Percentiles rank a stretch among this genome's conserved stretches.
Conservation (phyloP, 2,888 invertebrate species). For the Bellardia pandia region DNA sequence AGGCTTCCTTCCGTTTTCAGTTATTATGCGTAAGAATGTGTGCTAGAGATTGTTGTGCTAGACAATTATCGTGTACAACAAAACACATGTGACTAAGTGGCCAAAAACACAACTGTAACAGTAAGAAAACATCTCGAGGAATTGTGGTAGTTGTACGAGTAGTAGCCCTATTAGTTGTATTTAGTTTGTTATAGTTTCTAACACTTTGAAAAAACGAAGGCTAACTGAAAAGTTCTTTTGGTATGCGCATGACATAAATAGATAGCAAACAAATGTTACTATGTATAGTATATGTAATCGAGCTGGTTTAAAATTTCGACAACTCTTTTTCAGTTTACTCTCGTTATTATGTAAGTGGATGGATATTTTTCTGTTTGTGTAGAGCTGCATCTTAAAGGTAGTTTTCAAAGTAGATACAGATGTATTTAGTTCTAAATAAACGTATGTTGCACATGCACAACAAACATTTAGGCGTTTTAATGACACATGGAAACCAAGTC, state of each 20-base stretch:
- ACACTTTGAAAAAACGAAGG: not conserved
- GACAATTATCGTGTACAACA: constrained; percentile 51
- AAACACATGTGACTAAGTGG: constrained; percentile 70
- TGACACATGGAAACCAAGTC: constrained; percentile 79
- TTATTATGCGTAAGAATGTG: constrained; percentile 1
- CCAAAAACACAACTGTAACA: constrained; percentile 62
- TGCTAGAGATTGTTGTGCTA: constrained; percentile 8
- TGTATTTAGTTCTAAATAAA: constrained; percentile 1
- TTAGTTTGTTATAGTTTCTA: not conserved
- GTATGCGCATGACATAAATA: too few relatives aligned
- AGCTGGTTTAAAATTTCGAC: not conserved
- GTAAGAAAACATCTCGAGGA: constrained; percentile 10
- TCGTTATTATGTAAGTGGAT: not conserved
- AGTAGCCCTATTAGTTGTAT: not conserved
- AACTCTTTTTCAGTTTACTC: not conserved
- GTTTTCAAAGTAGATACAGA: not conserved
- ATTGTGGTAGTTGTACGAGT: not conserved
- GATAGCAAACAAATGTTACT: too few relatives aligned
- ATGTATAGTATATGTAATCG: too few relatives aligned
- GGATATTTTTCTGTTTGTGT: not conserved
- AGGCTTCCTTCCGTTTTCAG: constrained; percentile 67
- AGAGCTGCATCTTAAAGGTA: constrained; percentile 11
- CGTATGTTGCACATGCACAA: not conserved
- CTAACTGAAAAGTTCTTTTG: not conserved
- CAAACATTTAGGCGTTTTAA: constrained; percentile 51